phyloP scores from a whole-genome alignment of 2,113 vertebrate genomes.

The Ciconia stormi region DNA sequence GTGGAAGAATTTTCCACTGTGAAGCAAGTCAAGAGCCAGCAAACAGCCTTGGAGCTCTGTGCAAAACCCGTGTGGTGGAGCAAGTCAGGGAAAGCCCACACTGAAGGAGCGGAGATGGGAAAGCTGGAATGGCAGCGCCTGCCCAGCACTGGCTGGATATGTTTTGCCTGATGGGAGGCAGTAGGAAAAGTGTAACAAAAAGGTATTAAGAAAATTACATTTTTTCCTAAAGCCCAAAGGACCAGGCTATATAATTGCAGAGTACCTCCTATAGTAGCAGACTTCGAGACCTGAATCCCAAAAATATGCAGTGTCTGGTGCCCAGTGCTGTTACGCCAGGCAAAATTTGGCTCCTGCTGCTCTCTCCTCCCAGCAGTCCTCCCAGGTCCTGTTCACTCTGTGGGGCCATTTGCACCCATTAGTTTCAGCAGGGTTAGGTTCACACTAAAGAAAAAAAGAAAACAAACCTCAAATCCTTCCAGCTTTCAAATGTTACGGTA shows the following conservation, averaged over 20 bases:
- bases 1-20: slow-evolving; percentile 58
- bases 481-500: neutral
- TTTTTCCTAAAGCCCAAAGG: neutral
- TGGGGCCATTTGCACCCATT: neutral
- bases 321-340: rapidly evolving
- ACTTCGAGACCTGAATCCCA: neutral
- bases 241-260: neutral
- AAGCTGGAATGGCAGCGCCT: neutral
- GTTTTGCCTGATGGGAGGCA: neutral
- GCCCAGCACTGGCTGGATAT: neutral
- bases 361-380: neutral
- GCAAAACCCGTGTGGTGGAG: neutral
- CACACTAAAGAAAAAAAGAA: neutral
- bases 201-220: neutral
- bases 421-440: neutral
- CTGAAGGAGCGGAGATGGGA: neutral
- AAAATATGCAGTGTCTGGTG: neutral
- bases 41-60: neutral
- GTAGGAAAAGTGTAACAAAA: neutral
- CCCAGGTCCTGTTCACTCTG: neutral
- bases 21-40: neutral
- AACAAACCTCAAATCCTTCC: neutral
- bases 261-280: neutral
- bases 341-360: neutral
- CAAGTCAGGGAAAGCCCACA: neutral